These are phyloP conservation scores for Alaudala cheleensis DNA, from an alignment of 2,113 vertebrate species.

Conservation along the genomic window DNA sequence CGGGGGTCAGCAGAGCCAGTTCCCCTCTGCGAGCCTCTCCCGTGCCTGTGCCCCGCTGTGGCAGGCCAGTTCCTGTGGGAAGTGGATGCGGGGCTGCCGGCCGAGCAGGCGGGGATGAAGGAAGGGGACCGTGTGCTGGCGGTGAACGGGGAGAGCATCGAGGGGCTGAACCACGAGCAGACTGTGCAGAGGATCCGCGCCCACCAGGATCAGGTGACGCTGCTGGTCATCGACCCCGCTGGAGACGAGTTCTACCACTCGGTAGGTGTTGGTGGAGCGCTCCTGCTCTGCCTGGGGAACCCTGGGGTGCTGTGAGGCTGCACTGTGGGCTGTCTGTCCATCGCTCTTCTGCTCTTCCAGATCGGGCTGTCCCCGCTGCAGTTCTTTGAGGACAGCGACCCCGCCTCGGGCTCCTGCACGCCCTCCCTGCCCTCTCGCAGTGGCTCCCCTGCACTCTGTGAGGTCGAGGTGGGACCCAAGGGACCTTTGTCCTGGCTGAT, in stretches of 20 bases:
- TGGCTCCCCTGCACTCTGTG: constrained; percentile 48
- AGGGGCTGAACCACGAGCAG: constrained; percentile 82
- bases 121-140: constrained; percentile 89
- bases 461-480: constrained; percentile 54
- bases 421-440: background rate
- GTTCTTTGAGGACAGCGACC: constrained; percentile 73
- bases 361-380: constrained; percentile 87
- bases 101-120: constrained; percentile 85
- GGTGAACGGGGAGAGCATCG: constrained; percentile 85
- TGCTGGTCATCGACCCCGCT: constrained; percentile 78
- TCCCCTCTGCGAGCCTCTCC: background rate
- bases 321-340: rapidly evolving
- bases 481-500: constrained; percentile 77
- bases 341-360: constrained; percentile 63
- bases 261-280: constrained; percentile 50
- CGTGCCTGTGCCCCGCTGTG: background rate
- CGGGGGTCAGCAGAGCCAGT: rapidly evolving
- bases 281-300: background rate
- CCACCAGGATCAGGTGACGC: constrained; percentile 71
- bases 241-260: constrained; percentile 82
- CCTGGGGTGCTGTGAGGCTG: background rate
- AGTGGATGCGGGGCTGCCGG: constrained; percentile 84
- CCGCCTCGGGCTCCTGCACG: background rate
- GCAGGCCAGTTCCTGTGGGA: constrained; percentile 89
- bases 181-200: constrained; percentile 80